Evolutionary conservation across 2,888 invertebrate species (phyloP), one percentile per base, ranked within the genome.

Genomic region (Andrena flavipes): DNA sequence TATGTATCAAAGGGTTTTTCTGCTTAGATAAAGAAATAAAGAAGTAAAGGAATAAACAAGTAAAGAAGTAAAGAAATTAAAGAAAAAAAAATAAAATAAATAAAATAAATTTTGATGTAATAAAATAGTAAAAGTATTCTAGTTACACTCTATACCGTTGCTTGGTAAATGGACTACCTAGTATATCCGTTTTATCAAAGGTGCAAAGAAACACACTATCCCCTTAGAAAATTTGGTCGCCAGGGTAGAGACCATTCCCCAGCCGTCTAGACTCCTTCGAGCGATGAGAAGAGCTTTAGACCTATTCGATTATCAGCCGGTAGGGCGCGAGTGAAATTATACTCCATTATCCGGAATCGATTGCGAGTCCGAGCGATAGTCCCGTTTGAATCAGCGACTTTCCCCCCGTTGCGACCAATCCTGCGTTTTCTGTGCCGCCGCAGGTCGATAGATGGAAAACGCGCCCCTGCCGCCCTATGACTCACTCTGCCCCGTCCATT

Each of bases 381-480:
- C 72, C 48, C 48, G 63, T 20, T 67, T 16, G 79, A 82, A 85
- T 73, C 60, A 13, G 54, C 63, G 71, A 68, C 73, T 74, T 80
- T 77, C 81, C 81, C 71, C 70, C 68, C 56, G 16, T 63, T 16
- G 69, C 69, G 70, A 51, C 80, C 87, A 86, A 85, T 82, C 84
- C 82, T 78, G 72, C 82, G 87, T 90, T 90, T 90, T 86, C 85
- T 84, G 59, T 72, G 73, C 80, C 51, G 56, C 26, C 75, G 82
- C 84, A 90, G 88, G 89, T 90, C 90, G 91, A 91, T 90, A 88
- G 77, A 87, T 81, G 87, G 86, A 87, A 88, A 90, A 91, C 88
- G 81, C 88, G 78, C 76, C 82, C 82, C 67, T 35, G 20, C 75
- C 72, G 60, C 71, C 77, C 68, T 65, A 81, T 88, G 88, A 87